Evolutionary conservation across 2,888 invertebrate genomes (phyloP).

Genomic region (Drosophila nr. medialis): DNA sequence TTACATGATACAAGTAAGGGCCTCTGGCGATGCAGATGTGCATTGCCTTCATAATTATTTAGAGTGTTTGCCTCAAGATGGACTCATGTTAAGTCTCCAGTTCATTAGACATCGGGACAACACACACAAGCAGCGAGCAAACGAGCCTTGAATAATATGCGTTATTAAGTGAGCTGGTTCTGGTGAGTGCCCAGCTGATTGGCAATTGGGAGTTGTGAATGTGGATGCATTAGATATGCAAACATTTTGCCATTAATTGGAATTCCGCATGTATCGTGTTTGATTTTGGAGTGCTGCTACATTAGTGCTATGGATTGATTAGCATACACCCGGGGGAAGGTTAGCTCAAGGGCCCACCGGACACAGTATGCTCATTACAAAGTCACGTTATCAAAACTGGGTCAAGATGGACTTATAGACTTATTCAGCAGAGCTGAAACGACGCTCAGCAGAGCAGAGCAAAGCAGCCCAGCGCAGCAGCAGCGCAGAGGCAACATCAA

Average conservation of each 20-base stretch:
- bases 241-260: conserved; percentile 71
- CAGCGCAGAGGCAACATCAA: conserved; percentile 30
- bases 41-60: conserved; percentile 33
- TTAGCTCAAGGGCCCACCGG: conserved; percentile 20
- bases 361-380: conserved; percentile 68
- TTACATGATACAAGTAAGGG: neutral
- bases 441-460: conserved; percentile 12
- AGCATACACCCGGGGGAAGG: conserved; percentile 5
- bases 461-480: conserved; percentile 12
- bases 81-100: conserved; percentile 49
- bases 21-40: neutral
- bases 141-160: conserved; percentile 61
- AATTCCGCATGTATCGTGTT: conserved; percentile 61
- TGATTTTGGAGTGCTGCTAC: conserved; percentile 36
- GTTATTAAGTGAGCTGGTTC: conserved; percentile 58
- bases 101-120: conserved; percentile 49
- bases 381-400: conserved; percentile 66
- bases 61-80: conserved; percentile 41
- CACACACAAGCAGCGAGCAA: conserved; percentile 1
- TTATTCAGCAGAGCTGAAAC: conserved; percentile 25
- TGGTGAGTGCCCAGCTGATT: conserved; percentile 1
- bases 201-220: conserved; percentile 22
- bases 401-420: conserved; percentile 68
- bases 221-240: conserved; percentile 56
- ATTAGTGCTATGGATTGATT: conserved; percentile 62